These are phyloP conservation scores for Sorex fumeus DNA, from an alignment of 2,113 vertebrate genomes.

Conservation along the genomic window DNA sequence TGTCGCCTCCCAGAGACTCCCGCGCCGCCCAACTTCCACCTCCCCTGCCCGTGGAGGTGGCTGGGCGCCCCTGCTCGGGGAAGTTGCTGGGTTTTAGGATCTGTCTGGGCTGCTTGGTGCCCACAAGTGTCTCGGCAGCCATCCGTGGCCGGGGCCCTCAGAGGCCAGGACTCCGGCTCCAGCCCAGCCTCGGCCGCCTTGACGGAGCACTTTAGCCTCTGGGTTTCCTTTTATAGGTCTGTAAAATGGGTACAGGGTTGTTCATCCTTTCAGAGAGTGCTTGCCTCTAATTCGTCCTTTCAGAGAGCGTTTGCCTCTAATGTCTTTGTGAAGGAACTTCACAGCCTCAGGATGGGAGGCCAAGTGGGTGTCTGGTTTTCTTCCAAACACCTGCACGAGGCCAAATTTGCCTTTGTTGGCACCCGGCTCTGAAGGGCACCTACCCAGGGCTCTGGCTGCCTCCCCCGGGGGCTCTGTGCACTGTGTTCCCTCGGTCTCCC, in stretches of 20 bases:
- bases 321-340: background rate
- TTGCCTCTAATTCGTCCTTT: slow-evolving; percentile 17
- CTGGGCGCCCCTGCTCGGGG: background rate
- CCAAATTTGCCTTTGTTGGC: background rate
- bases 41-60: background rate
- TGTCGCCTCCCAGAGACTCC: slow-evolving; percentile 81
- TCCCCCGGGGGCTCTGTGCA: background rate
- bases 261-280: slow-evolving; percentile 4
- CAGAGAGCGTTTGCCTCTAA: too few relatives aligned
- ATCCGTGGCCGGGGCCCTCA: background rate
- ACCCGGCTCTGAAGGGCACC: too few relatives aligned
- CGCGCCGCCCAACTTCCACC: slow-evolving; percentile 61
- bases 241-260: slow-evolving; percentile 48
- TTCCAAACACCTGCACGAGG: slow-evolving; percentile 2
- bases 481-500: background rate
- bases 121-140: background rate
- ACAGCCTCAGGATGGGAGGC: slow-evolving; percentile 24
- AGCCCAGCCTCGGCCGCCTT: background rate
- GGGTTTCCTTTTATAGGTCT: slow-evolving; percentile 34
- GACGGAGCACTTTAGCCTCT: background rate
- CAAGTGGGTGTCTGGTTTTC: background rate
- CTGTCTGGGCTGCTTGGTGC: background rate
- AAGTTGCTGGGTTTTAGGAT: slow-evolving; percentile 32
- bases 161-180: background rate
- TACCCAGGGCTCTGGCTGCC: too few relatives aligned